Evolutionary conservation across 2,797 vertebrate genomes (phyloP), one percentile per base, ranked within the genome.

Genomic region (Platyrinchus mystaceus): DNA sequence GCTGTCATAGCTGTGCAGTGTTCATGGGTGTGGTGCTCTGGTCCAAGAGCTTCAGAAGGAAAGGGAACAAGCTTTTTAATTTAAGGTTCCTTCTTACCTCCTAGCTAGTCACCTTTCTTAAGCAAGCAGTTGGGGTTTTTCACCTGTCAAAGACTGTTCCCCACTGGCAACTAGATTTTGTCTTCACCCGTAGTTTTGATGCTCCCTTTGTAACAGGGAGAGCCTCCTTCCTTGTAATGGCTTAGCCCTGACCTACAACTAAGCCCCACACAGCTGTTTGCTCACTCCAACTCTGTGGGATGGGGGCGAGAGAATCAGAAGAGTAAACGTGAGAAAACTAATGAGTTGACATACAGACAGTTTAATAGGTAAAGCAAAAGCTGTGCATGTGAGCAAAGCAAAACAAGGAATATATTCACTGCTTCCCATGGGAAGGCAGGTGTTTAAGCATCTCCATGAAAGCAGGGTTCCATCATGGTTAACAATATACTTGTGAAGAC

Each of bases 351-450:
- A 24, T 28, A n/a, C 50, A 26, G 37, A 17, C 30, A 71, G 7
- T 56, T 71, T 50, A n/a, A 14, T 37, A 41, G 6, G 17, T 36
- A 50, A 67, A 77, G 19, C 16, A 28, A 67, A 81, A 77, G 14
- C 37, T 17, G 2, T 24, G 24, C 10, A 1, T 0, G 0, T 52
- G 50, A 85, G 37, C 37, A 16, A 44, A 60, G 19, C 20, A 39
- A 44, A 70, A 43, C 10, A 37, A 36, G 6, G n/a, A 66, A 19
- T 81, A 60, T 1, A 60, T 71, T 81, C 36, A 28, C 28, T 7
- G 8, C 13, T 49, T 60, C 27, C 14, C 14, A 6, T 18, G 5
- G 12, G 7, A 9, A 16, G 32, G 46, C 28, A 70, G 18, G 9
- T 81, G 22, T 66, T 89, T 18, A 44, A 9, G 3, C 34, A 6